Evolutionary conservation across 2,113 vertebrate genomes (phyloP), one percentile per base, ranked within the genome.

Genomic region (Mobula hypostoma): DNA sequence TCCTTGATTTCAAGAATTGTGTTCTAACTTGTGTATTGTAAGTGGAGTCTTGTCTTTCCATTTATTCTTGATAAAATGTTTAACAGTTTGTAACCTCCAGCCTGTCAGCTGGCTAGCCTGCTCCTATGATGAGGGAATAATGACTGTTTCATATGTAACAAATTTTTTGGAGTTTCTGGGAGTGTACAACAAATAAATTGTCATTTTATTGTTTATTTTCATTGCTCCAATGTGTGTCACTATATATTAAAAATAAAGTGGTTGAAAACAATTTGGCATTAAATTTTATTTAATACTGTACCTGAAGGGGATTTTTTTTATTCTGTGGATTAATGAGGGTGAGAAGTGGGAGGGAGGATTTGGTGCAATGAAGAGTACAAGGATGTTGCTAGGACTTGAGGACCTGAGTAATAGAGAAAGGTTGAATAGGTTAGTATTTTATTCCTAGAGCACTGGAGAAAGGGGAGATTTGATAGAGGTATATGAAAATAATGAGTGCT

Each of bases 131-230:
- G 70, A 56, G 70, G 12, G 17, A 56, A 15, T 56, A 74, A 91
- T 63, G 6, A 5, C 61, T 8, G 61, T 74, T 74, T 15, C 70
- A 27, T 74, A 93, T 48, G 68, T 27, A 74, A 93, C 40, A 91
- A 36, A 9, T 6, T 17, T 66, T 90, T 90, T 17, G 61, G 85
- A 7, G 27, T 32, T 15, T 5, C 1, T 0, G 32, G 66, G 32
- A 63, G 68, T 11, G 70, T 48, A 29, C 48, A 24, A 56, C 36
- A 93, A 70, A 21, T 40, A 70, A 36, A 36, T 70, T 36, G 48
- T 48, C 90, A 74, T 90, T 66, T 68, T 90, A 63, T 68, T 15
- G 61, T 90, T 90, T 90, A 66, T 90, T 90, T 90, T 90, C 85
- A 93, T 74, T 76, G 68, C 40, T 56, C 91, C 91, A 76, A 27